Conservation (phyloP, 2,113 vertebrate genomes). For the Coturnix japonica region DNA sequence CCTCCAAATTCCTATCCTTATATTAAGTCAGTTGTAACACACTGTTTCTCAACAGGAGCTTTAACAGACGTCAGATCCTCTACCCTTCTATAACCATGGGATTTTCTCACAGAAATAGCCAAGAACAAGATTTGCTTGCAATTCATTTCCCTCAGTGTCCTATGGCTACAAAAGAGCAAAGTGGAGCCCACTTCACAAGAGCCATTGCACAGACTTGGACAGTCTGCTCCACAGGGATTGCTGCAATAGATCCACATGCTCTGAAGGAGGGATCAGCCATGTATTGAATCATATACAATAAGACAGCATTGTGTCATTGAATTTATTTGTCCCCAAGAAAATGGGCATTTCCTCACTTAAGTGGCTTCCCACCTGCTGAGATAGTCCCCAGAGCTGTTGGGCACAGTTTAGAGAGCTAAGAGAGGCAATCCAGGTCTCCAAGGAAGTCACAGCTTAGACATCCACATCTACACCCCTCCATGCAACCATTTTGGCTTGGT, state of each 20-base stretch:
- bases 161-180: background rate
- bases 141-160: background rate
- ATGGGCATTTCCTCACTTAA: too few species aligned
- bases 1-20: background rate
- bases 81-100: background rate
- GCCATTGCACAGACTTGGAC: fast-evolving
- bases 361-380: too few species aligned
- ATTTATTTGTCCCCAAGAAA: too few species aligned
- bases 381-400: too few species aligned
- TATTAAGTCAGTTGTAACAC: conserved; percentile 2
- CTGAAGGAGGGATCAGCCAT: background rate
- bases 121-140: background rate
- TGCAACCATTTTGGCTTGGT: too few species aligned
- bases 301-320: too few species aligned
- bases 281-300: background rate
- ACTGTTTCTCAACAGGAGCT: conserved; percentile 7
- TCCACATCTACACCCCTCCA: too few species aligned
- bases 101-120: conserved; percentile 3
- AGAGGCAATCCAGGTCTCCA: too few species aligned
- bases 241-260: background rate
- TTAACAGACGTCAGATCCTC: background rate
- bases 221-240: fast-evolving
- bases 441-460: too few species aligned
- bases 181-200: fast-evolving
- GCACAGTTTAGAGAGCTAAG: too few species aligned